A percentile compares a stretch with the other conserved stretches of the same genome.
phyloP scores from a whole-genome alignment of 2,888 invertebrate species.

The Cephus pulcher region DNA sequence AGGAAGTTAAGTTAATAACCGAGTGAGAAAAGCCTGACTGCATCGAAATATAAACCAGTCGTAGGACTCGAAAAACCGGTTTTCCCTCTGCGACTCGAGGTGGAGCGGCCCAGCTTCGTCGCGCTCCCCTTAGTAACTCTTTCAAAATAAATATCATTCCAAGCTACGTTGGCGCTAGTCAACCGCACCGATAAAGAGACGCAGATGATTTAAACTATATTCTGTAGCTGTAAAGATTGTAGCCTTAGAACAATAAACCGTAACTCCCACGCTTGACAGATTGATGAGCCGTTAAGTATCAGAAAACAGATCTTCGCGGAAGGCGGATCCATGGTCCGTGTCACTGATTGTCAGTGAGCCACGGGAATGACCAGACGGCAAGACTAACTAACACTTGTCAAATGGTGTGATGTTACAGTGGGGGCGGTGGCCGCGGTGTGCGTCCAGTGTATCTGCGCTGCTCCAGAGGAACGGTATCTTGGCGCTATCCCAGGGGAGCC shows the following conservation, averaged over 20 bases:
- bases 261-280: neutral
- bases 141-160: slow-evolving; percentile 36
- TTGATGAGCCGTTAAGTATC: neutral
- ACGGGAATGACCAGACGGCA: too few relatives aligned
- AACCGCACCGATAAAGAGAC: too few relatives aligned
- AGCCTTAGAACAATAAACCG: too few relatives aligned
- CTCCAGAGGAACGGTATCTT: slow-evolving; percentile 77
- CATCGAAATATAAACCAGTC: slow-evolving; percentile 47
- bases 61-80: slow-evolving; percentile 46
- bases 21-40: slow-evolving; percentile 34
- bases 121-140: slow-evolving; percentile 30
- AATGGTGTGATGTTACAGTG: slow-evolving; percentile 63
- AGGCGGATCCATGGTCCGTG: too few relatives aligned
- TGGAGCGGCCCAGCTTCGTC: slow-evolving; percentile 33
- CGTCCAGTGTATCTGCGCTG: slow-evolving; percentile 83
- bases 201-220: too few relatives aligned
- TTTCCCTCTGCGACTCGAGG: slow-evolving; percentile 24
- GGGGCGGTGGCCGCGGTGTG: slow-evolving; percentile 74
- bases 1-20: slow-evolving; percentile 48
- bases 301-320: neutral
- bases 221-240: too few relatives aligned
- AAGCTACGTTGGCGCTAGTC: neutral
- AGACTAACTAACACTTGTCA: too few relatives aligned
- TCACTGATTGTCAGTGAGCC: too few relatives aligned
- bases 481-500: slow-evolving; percentile 82